Percentiles rank a stretch among this genome's conserved stretches.
Evolutionary conservation across 2,797 vertebrate species (phyloP).

Genomic region (Poeciliopsis presidionis): DNA sequence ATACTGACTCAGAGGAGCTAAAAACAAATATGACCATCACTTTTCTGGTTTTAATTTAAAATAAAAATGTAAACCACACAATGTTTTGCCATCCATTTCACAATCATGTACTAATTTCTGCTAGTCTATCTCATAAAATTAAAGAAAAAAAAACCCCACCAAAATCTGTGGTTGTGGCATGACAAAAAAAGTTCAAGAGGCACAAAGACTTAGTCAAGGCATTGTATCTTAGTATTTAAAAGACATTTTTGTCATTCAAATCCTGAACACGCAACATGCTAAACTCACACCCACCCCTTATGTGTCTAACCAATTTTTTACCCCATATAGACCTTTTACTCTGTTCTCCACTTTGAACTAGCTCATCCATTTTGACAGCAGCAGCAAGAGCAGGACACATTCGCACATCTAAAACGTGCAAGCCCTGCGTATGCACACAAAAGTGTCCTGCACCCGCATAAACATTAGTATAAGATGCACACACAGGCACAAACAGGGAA

Average conservation of each 20-base stretch:
- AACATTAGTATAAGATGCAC: constrained; percentile 38
- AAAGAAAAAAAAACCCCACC: not conserved
- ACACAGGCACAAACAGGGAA: constrained; percentile 10
- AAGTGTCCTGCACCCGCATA: constrained; percentile 13
- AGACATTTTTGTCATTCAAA: constrained; percentile 3
- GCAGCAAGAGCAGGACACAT: constrained; percentile 47
- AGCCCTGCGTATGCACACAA: constrained; percentile 16
- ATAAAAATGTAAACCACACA: not conserved
- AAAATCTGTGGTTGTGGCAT: not conserved
- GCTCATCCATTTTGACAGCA: constrained; percentile 53
- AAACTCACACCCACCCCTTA: constrained; percentile 12
- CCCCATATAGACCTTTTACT: constrained; percentile 52
- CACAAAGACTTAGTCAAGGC: not conserved
- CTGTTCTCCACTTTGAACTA: constrained; percentile 58
- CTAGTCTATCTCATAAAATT: not conserved
- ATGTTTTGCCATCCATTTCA: not conserved
- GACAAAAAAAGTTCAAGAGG: not conserved
- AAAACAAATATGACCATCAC: not conserved
- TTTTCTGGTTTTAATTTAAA: not conserved
- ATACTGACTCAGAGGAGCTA: not conserved
- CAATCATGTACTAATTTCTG: not conserved
- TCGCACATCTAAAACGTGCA: constrained; percentile 25
- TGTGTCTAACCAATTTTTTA: constrained; percentile 12
- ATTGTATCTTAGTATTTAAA: constrained; percentile 15
- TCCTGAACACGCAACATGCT: not conserved